Evolutionary conservation across 2,888 invertebrate species (phyloP), one percentile per base, ranked within the genome.

Genomic region (Lepidonotus clava): DNA sequence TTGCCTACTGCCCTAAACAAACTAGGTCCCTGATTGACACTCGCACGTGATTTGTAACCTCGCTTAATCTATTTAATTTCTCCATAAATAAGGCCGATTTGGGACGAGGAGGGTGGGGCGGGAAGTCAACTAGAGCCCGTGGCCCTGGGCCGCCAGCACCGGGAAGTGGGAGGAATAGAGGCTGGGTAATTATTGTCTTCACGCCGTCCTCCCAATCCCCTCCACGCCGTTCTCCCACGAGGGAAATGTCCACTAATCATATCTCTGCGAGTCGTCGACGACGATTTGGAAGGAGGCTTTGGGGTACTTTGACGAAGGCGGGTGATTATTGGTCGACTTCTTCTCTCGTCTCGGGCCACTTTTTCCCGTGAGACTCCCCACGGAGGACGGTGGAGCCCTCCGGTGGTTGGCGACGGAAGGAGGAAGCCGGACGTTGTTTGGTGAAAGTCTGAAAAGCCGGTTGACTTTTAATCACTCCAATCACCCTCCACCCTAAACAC

Each of bases 381-480:
- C 46, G 46, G 8, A 8, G 46, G 38, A 8, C 36, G 36, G 36
- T n/a, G 24, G 5, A 56, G 56, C 56, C 56, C 56, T n/a, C 8
- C 46, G 46, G 46, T 46, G 46, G 8, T 46, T 46, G 8, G n/a
- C n/a, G n/a, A n/a, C n/a, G n/a, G n/a, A n/a, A n/a, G n/a, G 56
- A 5, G 5, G 5, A 71, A 38, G 71, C 71, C 71, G 71, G 71
- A 32, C 28, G 28, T 11, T 34, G 6, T 28, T n/a, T 4, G 8
- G 14, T 61, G 61, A 11, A 71, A 38, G 36, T 34, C 71, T n/a
- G 56, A n/a, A 71, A 80, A 80, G 51, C 80, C 80, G 32, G 24
- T 80, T 80, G 80, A 80, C 80, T 80, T 80, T 41, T 80, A 80
- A 80, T 80, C 80, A 80, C 80, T 80, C 80, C 51, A 41, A 80